Conservation (phyloP, 2,113 vertebrate genomes). For the Clinocottus analis region DNA sequence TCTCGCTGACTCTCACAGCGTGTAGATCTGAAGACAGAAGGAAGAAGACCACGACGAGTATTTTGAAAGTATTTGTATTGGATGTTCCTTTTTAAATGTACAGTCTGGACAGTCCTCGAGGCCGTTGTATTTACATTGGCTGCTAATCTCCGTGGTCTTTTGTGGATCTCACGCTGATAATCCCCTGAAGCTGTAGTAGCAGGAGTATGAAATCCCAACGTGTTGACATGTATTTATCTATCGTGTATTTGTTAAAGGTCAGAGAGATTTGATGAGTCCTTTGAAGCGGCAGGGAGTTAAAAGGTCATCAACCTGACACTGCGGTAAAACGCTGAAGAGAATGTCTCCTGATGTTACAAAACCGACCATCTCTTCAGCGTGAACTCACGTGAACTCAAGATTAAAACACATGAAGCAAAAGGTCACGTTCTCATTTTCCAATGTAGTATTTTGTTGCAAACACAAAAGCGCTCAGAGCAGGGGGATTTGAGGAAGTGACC, state of each 20-base stretch:
- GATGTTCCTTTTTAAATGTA: neutral
- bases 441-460: neutral
- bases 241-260: slow-evolving; percentile 33
- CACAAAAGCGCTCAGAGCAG: neutral
- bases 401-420: neutral
- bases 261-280: slow-evolving; percentile 21
- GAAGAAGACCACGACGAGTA: neutral
- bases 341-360: neutral
- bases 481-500: neutral
- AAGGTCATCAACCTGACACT: neutral
- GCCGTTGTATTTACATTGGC: neutral
- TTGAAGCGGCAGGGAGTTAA: slow-evolving; percentile 23
- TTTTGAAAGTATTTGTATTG: neutral
- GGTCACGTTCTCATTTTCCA: neutral
- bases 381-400: neutral
- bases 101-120: neutral
- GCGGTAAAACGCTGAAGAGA: neutral
- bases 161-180: slow-evolving; percentile 18
- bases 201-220: neutral
- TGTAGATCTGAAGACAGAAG: slow-evolving; percentile 23
- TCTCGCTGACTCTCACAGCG: slow-evolving; percentile 1
- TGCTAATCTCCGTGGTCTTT: slow-evolving; percentile 31
- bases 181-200: slow-evolving; percentile 27
- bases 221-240: neutral
- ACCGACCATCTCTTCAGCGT: neutral